A percentile compares a stretch with the other conserved stretches of the same genome.
phyloP scores from a whole-genome alignment of 2,113 vertebrate genomes.

The Rafetus swinhoei region DNA sequence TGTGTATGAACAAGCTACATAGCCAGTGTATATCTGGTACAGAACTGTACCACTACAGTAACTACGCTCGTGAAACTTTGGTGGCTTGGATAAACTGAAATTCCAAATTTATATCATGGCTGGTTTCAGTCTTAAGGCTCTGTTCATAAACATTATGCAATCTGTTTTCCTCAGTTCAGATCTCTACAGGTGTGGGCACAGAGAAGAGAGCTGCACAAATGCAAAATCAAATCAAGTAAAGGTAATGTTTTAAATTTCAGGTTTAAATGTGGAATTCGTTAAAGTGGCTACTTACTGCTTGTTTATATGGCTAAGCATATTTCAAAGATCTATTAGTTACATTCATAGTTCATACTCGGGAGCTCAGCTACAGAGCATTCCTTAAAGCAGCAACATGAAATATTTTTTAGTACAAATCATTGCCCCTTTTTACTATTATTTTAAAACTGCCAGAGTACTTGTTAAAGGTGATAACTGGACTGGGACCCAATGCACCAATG shows the following conservation, averaged over 20 bases:
- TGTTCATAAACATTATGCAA: rapidly evolving
- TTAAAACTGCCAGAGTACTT: not conserved
- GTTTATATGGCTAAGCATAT: not conserved
- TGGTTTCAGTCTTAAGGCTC: not conserved
- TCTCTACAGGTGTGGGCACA: not conserved
- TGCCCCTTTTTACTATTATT: not conserved
- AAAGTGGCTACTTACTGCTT: not conserved
- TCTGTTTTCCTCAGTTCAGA: not conserved
- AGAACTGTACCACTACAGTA: not conserved
- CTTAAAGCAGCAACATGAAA: not conserved
- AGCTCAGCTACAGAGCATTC: not conserved
- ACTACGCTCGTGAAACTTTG: not conserved
- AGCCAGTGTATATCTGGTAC: not conserved
- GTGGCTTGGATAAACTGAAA: not conserved
- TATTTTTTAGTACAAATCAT: not conserved
- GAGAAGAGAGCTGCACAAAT: rapidly evolving
- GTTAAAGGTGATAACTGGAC: not conserved
- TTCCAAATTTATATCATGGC: rapidly evolving
- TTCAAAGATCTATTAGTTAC: not conserved
- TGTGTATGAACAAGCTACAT: not conserved
- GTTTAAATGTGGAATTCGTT: rapidly evolving
- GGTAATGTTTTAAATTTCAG: rapidly evolving
- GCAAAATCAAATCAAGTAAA: rapidly evolving
- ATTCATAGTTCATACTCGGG: not conserved
- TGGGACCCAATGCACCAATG: not conserved